Base-by-base conservation (phyloP, 2,113 vertebrate genomes). In the Bufo gargarizans region DNA sequence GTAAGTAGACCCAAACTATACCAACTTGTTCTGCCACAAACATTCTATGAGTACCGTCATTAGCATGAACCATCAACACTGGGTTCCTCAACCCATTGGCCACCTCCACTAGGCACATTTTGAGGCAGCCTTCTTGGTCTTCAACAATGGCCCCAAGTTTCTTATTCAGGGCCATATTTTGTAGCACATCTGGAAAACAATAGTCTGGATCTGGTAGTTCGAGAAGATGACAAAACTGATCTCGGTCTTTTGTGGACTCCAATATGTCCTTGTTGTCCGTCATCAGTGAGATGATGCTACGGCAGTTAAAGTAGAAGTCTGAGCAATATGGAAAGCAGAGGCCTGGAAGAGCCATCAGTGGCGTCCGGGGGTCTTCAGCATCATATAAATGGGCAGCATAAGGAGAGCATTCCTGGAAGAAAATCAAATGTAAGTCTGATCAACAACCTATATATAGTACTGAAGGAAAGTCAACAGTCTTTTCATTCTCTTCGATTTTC, bases 21-120 rank as follows among this genome's bases (percentile, higher is more conserved):
- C 96, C 96, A 77, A 96, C 78, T 91, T 97, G 97, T 91, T 97
- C 94, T 0, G 96, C 97, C 9, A 96, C 87, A 0, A 97, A 97
- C 94, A 95, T 90, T 43, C 93, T 91, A 65, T 96, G 95, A 1
- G 94, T 97, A n/a, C 87, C 90, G 0, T 97, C 97, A 0, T 92
- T 85, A 0, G 95, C 91, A 0, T 97, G 96, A 19, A 94, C 90
- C 95, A 96, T 95, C 91, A 96, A 79, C 49, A 97, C 95, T 0
- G 94, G 96, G 88, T 96, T 98, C 91, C 96, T 94, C 89, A 96
- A 90, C 4, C 94, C 92, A 0, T 95, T 97, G 90, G 96, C 96
- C 67, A 96, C 94, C 90, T 97, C 96, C 0, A 89, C 91, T 71
- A 97, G 91, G 86, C 97, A 97, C 89, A 98, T 92, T 90, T 96